Evolutionary conservation across 2,113 vertebrate species (phyloP), one percentile per base, ranked within the genome.

Genomic region (Anguilla japonica): DNA sequence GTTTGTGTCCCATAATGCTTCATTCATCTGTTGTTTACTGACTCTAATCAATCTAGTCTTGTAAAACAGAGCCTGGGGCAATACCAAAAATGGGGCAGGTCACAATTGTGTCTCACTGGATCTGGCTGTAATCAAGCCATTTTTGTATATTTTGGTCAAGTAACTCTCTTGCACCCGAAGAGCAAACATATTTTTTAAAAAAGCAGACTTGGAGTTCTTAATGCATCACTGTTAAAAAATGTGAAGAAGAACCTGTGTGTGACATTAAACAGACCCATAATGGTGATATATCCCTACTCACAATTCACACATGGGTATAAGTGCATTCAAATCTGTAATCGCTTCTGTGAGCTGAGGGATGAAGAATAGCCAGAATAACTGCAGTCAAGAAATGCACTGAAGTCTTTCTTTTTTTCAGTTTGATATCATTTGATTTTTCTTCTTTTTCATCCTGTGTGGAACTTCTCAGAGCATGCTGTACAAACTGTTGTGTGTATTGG

Each of bases 401-500:
- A 75, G 40, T 79, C 83, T 16, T 22, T 81, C 11, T 50, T 82
- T 85, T 56, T 75, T 3, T 3, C 22, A 79, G 39, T 81, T 60
- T 56, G 7, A 50, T 34, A 26, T 39, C 60, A 26, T 82, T 53
- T 83, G 43, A 57, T 41, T 34, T 40, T 53, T 81, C 78, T 63
- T 87, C 41, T 50, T 63, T 85, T 79, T 86, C 41, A 15, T 84
- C 14, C 29, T 50, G n/a, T 46, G 43, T 39, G 29, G 41, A 53
- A 41, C 46, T 83, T 15, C n/a, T 84, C 46, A 83, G 26, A 85
- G 71, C 40, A 79, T 87, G 86, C 26, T 34, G n/a, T 15, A 63
- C 11, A 57, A 53, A 6, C 34, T 56, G 18, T 75, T 53, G 4
- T 43, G 83, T 88, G 82, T 83, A 83, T 56, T 13, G 46, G 80